phyloP scores from a whole-genome alignment of 2,797 vertebrate species.

The Varecia variegata region DNA sequence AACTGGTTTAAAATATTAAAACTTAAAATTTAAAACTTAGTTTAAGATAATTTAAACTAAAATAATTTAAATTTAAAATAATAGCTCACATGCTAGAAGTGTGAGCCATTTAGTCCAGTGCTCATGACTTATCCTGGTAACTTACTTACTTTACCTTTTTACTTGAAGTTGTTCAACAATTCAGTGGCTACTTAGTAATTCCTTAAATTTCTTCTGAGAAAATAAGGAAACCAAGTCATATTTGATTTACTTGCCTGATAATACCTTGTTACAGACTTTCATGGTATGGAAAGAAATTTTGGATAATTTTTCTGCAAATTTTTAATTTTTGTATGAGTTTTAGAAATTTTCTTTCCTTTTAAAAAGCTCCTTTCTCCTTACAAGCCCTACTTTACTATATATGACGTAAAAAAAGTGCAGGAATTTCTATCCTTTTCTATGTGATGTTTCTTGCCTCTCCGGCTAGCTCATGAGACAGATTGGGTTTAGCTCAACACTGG shows the following conservation, averaged over 20 bases:
- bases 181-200: neutral
- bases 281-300: neutral
- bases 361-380: neutral
- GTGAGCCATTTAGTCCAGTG: neutral
- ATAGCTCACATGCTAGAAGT: neutral
- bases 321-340: neutral
- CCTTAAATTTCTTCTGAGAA: neutral
- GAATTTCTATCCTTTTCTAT: neutral
- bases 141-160: slow-evolving; percentile 32
- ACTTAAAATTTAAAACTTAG: too few species aligned
- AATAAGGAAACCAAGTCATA: neutral
- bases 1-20: too few species aligned
- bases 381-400: neutral
- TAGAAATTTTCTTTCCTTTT: neutral
- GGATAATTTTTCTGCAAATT: neutral
- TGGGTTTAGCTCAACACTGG: neutral
- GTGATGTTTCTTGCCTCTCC: neutral
- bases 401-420: neutral
- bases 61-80: slow-evolving; percentile 14
- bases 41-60: slow-evolving; percentile 35
- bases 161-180: neutral
- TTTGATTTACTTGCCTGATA: neutral
- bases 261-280: neutral
- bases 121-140: neutral
- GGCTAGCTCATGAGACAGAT: neutral